Evolutionary conservation across 1,140 invertebrate genomes (phyloP), one percentile per base, ranked within the genome.

Genomic region (Vanessa tameamea): DNA sequence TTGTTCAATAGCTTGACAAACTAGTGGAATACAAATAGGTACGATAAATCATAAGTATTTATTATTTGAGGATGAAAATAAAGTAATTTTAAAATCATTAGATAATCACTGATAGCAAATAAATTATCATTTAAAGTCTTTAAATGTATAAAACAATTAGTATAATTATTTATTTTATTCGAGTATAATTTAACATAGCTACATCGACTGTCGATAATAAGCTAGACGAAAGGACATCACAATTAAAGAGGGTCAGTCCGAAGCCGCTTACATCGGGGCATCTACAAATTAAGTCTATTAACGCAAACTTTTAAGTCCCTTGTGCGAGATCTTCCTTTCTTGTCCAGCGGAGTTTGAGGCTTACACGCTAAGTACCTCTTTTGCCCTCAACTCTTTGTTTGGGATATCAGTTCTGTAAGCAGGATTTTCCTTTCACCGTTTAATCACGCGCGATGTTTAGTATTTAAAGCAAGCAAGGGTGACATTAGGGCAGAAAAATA

Each of bases 211-310:
- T 85, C 78, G 79, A 85, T 84, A 77, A 59, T 63, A 61, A 51
- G 64, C 73, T 72, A 66, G 68, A 53, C 26, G 14, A 69, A 69
- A 72, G 76, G 47, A 78, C 80, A 83, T 69, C 83, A 69, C 82
- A 80, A 82, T 79, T 81, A 84, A 69, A 72, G 75, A 84, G 82
- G 84, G 88, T 87, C 84, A 84, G 76, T 79, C 76, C 78, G 84
- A 88, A 91, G 87, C 87, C 81, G 89, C 87, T 91, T 90, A 90
- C 77, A 80, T 72, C 75, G 79, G 82, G 75, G 77, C 78, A 83
- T 84, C 87, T 91, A 87, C 86, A 91, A 91, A 91, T 91, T 90
- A 91, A 91, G 89, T 87, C 88, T 87, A 90, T 92, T 91, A 89
- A 90, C 76, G 88, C 84, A 85, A 92, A 92, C 87, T 92, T 92